Conservation (phyloP, 2,888 invertebrate genomes). For the Maniola hyperantus region DNA sequence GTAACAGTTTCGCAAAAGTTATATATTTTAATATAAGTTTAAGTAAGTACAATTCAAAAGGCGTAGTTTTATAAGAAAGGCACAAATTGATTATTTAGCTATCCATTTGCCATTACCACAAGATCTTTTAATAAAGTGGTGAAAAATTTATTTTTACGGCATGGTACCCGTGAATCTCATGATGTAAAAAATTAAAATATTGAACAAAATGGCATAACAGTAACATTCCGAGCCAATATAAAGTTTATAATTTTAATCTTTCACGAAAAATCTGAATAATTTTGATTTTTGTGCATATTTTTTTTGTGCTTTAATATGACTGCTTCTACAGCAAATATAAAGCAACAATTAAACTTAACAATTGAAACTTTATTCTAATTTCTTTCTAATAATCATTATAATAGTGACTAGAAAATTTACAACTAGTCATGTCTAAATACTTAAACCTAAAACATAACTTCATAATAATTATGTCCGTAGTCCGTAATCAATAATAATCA, state of each 20-base stretch:
- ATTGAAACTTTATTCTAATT: conserved; percentile 26
- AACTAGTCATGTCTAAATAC: background rate
- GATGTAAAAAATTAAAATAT: too few species aligned
- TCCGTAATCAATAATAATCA: too few species aligned
- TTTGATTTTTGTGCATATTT: conserved; percentile 43
- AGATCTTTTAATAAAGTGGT: background rate
- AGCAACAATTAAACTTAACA: conserved; percentile 24
- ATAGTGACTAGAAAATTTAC: conserved; percentile 35
- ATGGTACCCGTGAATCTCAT: too few species aligned
- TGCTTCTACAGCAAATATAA: conserved; percentile 25
- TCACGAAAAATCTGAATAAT: conserved; percentile 19
- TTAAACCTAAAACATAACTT: background rate
- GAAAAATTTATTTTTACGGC: background rate
- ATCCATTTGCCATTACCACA: background rate
- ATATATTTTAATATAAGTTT: background rate
- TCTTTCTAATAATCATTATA: conserved; percentile 20
- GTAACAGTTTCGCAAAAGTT: conserved; percentile 33
- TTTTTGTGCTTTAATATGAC: conserved; percentile 40
- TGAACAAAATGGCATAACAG: too few species aligned
- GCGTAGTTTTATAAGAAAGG: conserved; percentile 16
- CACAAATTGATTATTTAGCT: conserved; percentile 19
- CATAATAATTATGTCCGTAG: too few species aligned
- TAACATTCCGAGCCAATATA: background rate
- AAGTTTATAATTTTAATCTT: background rate
- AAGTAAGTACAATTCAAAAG: conserved; percentile 2